Evolutionary conservation across 2,797 vertebrate genomes (phyloP), one percentile per base, ranked within the genome.

Genomic region (Acipenser transmontanus): DNA sequence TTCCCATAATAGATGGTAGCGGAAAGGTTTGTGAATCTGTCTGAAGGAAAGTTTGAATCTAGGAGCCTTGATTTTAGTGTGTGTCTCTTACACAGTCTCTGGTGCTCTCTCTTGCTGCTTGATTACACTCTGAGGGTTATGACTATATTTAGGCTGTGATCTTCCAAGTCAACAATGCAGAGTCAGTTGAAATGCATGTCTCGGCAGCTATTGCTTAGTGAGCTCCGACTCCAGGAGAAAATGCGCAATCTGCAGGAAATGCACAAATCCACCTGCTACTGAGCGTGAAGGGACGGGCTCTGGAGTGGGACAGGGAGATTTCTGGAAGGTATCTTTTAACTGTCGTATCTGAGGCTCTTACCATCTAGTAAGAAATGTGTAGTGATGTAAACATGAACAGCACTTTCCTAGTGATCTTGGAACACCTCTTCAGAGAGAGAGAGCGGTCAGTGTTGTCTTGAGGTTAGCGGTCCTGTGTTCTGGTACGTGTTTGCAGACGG

Each of bases 111-210:
- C 73, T 67, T 76, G 65, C 68, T 12, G 69, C 78, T 81, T 6
- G 67, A 48, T 72, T 82, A 73, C 84, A 85, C 79, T 77, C 72
- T 77, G 76, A 68, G 52, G 77, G 71, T 82, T 87, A 84, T 90
- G 86, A 90, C 92, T 96, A 94, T 94, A 93, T 95, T 94, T 95
- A 96, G 92, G 84, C 87, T 83, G 83, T 72, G 75, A 81, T 71
- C 77, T 83, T 82, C 78, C 81, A 78, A 73, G 80, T 85, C 84
- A 86, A 85, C 85, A 87, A 86, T 87, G 68, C 81, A 81, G 84
- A 90, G 89, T 86, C 6, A 76, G 84, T 80, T 74, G 78, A 79
- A 81, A 81, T 76, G 76, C 71, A 72, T 65, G 64, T 73, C 68
- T 71, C 69, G 72, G 67, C 65, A 64, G 51, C 66, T 60, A 54